Percentiles rank a stretch among this genome's conserved stretches.
phyloP scores from a whole-genome alignment of 2,888 invertebrate genomes.

The Aphodius sticticus region DNA sequence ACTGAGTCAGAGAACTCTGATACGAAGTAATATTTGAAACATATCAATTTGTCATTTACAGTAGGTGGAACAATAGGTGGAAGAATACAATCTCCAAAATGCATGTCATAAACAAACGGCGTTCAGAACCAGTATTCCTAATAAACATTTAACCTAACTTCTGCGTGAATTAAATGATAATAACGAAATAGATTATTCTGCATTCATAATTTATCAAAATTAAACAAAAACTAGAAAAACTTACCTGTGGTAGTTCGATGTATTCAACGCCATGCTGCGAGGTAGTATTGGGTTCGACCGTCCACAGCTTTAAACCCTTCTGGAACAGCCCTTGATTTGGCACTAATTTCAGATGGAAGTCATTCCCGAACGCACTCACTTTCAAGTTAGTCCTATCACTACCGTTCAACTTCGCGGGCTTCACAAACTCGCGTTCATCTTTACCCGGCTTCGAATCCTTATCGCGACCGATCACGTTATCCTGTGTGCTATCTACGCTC shows the following conservation, averaged over 20 bases:
- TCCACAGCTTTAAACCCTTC: conserved; percentile 82
- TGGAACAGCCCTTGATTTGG: conserved; percentile 81
- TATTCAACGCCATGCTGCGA: conserved; percentile 82
- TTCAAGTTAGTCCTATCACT: conserved; percentile 35
- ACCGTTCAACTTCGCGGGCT: conserved; percentile 18
- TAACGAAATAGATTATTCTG: background rate
- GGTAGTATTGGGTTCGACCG: conserved; percentile 78
- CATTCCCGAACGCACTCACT: conserved; percentile 82
- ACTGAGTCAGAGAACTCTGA: too few species aligned
- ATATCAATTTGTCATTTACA: too few species aligned
- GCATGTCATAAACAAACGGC: too few species aligned
- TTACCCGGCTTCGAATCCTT: conserved; percentile 45
- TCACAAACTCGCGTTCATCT: background rate
- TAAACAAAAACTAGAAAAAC: conserved; percentile 49
- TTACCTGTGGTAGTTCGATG: conserved; percentile 78
- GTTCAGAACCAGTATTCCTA: too few species aligned
- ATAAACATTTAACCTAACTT: too few species aligned
- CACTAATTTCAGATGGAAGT: conserved; percentile 76
- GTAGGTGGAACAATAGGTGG: too few species aligned
- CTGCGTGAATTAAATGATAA: too few species aligned
- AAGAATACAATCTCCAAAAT: too few species aligned
- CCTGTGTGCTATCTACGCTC: conserved; percentile 44
- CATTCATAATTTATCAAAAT: background rate
- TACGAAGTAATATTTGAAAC: too few species aligned
- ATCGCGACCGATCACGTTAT: conserved; percentile 53